A percentile compares a stretch with the other conserved stretches of the same genome.
These are phyloP conservation scores for Lophotis ruficrista DNA, from an alignment of 2,113 vertebrate species.

Conservation along the genomic window DNA sequence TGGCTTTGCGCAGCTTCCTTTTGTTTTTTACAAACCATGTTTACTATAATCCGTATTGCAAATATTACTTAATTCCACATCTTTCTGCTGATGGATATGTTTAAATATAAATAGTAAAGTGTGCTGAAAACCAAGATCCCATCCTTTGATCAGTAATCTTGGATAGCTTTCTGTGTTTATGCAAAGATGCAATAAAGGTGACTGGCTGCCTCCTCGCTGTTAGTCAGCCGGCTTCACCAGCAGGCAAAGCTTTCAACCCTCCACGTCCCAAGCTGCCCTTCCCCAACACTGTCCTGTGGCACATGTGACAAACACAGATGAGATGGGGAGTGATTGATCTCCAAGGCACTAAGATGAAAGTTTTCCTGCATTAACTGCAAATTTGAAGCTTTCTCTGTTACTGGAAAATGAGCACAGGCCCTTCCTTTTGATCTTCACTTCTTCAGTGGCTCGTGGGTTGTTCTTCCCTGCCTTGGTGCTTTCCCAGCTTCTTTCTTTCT, in stretches of 20 bases:
- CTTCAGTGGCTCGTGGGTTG: background rate
- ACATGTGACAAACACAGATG: background rate
- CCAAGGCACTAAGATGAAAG: background rate
- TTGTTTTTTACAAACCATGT: background rate
- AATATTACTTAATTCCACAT: rapidly evolving
- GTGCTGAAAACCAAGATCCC: background rate
- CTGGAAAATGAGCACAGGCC: background rate
- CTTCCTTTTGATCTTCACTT: conserved; percentile 31
- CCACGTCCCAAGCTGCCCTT: background rate
- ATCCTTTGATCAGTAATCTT: background rate
- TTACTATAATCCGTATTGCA: background rate
- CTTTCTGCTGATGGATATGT: background rate
- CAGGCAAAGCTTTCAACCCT: background rate
- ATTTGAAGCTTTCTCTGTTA: background rate
- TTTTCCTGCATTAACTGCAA: background rate
- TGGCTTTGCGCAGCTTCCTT: background rate
- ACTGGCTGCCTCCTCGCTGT: background rate
- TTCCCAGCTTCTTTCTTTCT: background rate
- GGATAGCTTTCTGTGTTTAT: background rate
- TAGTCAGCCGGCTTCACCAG: background rate
- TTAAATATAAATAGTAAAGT: background rate
- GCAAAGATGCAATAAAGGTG: background rate
- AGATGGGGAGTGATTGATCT: background rate
- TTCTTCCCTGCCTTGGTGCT: background rate
- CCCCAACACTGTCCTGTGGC: background rate